Evolutionary conservation across 2,797 vertebrate genomes (phyloP), one percentile per base, ranked within the genome.

Genomic region (Delichon dasypus): DNA sequence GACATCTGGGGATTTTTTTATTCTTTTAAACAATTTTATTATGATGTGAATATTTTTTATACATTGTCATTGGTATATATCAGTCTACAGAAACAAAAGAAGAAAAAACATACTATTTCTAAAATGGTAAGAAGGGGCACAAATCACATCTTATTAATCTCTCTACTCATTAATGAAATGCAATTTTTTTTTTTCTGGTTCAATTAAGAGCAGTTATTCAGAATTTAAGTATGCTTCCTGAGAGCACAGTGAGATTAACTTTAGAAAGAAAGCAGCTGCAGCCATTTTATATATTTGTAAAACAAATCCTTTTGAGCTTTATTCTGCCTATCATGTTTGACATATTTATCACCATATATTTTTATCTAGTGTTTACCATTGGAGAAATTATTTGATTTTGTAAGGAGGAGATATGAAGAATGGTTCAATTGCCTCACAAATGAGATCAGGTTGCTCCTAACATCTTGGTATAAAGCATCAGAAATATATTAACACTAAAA

Each of bases 1-100:
- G 11, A 21, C 3, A 32, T 50, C 71, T 72, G 0, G 13, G 3
- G 6, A 0, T 74, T 66, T 13, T 65, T 15, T 16, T 10, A 45
- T 29, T 42, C 81, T 79, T 82, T 23, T 10, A 42, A 70, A 38
- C 8, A 30, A 47, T 48, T 58, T 68, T 60, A 17, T 22, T 82
- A 48, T 17, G 11, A 65, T 44, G 44, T 40, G 10, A 77, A 47
- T 44, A 15, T 54, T 44, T 44, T 67, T 64, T 10, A 32, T 64
- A 22, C 17, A 22, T 17, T 44, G 2, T 21, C 5, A 34, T 30
- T 51, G 68, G 7, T 7, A 40, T 38, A 22, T 61, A 45, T 38
- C 30, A 72, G 17, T 40, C 50, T 53, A 45, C 14, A 64, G 44
- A 38, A 34, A 62, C 5, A 13, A 47, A 61, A 29, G 3, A 42